A percentile compares a stretch with the other conserved stretches of the same genome.
These are phyloP conservation scores for Oscheius onirici DNA, from an alignment of 2,888 invertebrate genomes.

Conservation along the genomic window DNA sequence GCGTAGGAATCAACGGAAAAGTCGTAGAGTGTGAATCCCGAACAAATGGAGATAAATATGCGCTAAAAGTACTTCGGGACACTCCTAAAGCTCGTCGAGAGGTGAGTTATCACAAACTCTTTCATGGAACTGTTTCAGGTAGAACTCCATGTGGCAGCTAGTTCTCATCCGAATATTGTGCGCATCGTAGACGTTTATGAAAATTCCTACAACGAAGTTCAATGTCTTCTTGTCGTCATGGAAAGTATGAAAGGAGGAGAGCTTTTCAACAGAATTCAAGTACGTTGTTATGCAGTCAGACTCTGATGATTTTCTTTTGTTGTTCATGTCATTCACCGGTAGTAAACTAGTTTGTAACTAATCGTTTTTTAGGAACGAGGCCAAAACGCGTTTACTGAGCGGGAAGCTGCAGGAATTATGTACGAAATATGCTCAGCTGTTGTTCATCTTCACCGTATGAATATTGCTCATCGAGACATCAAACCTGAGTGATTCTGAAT, in stretches of 20 bases:
- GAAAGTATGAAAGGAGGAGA: conserved; percentile 99
- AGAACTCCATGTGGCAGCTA: conserved; percentile 92
- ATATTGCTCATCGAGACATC: conserved; percentile 95
- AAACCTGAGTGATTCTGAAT: conserved; percentile 86
- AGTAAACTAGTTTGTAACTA: not conserved
- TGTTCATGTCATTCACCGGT: too few relatives aligned
- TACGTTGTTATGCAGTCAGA: conserved; percentile 29
- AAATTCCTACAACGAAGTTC: conserved; percentile 89
- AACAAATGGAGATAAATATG: conserved; percentile 83
- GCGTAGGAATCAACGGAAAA: conserved; percentile 97
- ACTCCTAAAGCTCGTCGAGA: conserved; percentile 91
- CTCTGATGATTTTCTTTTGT: not conserved
- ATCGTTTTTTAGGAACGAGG: conserved; percentile 82
- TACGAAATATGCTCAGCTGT: conserved; percentile 94
- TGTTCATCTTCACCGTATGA: conserved; percentile 88
- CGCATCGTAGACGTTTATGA: conserved; percentile 93
- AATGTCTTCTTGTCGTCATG: conserved; percentile 96
- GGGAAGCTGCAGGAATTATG: conserved; percentile 92
- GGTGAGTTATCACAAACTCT: conserved; percentile 47
- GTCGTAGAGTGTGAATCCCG: conserved; percentile 91
- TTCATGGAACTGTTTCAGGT: too few relatives aligned
- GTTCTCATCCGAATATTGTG: conserved; percentile 90
- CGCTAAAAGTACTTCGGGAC: conserved; percentile 91
- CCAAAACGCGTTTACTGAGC: conserved; percentile 93
- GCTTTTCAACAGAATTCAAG: conserved; percentile 92